A percentile compares a stretch with the other conserved stretches of the same genome.
phyloP scores from a whole-genome alignment of 2,113 vertebrate species.

The Mobula birostris region DNA sequence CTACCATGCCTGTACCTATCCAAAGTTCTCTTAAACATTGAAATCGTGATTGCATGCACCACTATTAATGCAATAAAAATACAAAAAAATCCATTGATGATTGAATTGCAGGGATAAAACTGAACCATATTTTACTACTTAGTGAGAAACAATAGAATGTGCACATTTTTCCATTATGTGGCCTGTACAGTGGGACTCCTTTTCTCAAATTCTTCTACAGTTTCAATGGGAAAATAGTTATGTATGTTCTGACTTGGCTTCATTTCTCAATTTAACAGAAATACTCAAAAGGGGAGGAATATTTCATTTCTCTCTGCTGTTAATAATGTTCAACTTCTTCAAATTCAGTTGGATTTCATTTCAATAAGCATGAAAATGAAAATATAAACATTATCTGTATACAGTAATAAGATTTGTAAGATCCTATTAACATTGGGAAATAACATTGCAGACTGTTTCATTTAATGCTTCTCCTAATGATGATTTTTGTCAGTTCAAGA shows the following conservation, averaged over 20 bases:
- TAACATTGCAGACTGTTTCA: not conserved
- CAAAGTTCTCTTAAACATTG: too few relatives aligned
- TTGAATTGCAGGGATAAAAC: not conserved
- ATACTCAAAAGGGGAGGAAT: not conserved
- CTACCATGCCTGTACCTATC: too few relatives aligned
- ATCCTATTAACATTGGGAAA: slow-evolving; percentile 33
- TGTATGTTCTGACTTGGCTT: not conserved
- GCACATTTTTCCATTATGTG: not conserved
- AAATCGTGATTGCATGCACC: too few relatives aligned
- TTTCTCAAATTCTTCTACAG: not conserved
- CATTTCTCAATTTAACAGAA: not conserved
- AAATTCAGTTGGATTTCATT: slow-evolving; percentile 28
- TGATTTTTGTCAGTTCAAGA: slow-evolving; percentile 9
- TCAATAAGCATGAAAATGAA: slow-evolving; percentile 33
- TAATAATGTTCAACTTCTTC: slow-evolving; percentile 6
- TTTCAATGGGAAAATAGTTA: not conserved
- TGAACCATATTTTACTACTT: not conserved
- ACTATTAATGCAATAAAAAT: too few relatives aligned
- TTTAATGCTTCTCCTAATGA: not conserved
- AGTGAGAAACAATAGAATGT: not conserved
- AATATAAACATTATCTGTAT: slow-evolving; percentile 27
- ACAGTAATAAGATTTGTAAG: slow-evolving; percentile 24
- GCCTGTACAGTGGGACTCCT: not conserved
- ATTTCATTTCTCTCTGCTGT: not conserved
- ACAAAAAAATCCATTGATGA: not conserved